Evolutionary conservation across 2,113 vertebrate genomes (phyloP).

Genomic region (Melanerpes formicivorus): DNA sequence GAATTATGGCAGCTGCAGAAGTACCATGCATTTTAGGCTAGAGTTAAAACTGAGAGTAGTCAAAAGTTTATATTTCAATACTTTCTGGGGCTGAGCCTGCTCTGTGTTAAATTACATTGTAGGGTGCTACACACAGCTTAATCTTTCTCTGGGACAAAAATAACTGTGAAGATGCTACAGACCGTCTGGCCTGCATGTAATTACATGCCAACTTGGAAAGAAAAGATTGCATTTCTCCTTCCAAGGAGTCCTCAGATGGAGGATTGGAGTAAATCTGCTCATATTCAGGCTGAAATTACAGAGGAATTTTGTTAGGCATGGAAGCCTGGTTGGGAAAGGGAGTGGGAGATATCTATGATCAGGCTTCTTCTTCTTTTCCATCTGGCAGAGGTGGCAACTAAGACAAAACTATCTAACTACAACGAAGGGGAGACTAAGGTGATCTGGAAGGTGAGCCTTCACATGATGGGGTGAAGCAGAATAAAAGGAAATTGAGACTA

Average conservation of each 20-base stretch:
- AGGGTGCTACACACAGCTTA: not conserved
- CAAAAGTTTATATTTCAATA: not conserved
- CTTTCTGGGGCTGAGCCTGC: not conserved
- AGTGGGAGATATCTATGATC: not conserved
- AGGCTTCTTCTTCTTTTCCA: not conserved
- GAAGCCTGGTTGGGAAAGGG: not conserved
- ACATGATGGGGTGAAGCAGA: not conserved
- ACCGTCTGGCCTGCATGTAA: not conserved
- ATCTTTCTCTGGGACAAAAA: not conserved
- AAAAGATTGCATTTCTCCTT: not conserved
- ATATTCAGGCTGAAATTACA: not conserved
- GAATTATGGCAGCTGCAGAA: not conserved
- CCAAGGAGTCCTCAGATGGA: not conserved
- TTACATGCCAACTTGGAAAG: slow-evolving; percentile 5
- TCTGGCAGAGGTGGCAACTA: not conserved
- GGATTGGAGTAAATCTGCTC: not conserved
- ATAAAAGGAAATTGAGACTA: not conserved
- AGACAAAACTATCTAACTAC: not conserved
- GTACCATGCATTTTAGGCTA: not conserved
- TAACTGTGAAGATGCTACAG: not conserved
- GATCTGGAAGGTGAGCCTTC: not conserved
- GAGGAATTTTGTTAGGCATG: not conserved
- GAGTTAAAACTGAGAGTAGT: not conserved
- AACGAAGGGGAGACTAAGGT: not conserved
- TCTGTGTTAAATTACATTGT: not conserved